phyloP scores from a whole-genome alignment of 2,797 vertebrate genomes.

The Lutjanus campechanus region DNA sequence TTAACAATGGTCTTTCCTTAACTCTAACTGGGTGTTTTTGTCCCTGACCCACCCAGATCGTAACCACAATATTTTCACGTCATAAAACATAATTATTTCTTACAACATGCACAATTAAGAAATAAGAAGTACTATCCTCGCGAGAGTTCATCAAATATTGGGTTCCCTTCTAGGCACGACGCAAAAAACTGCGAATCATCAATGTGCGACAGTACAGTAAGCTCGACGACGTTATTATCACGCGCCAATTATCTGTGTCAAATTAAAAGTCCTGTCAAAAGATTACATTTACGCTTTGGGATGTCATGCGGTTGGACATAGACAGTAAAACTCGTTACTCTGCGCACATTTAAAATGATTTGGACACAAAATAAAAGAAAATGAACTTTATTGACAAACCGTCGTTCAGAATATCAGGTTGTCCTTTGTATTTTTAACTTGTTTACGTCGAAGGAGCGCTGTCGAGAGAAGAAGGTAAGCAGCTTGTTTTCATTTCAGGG shows the following conservation, averaged over 20 bases:
- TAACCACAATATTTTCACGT: too few species aligned
- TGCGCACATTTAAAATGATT: rapidly evolving
- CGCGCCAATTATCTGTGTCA: conserved; percentile 71
- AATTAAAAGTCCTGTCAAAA: conserved; percentile 76
- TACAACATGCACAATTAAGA: too few species aligned
- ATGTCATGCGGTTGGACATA: not conserved
- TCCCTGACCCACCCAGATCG: too few species aligned
- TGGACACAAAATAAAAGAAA: not conserved
- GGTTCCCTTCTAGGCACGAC: too few species aligned
- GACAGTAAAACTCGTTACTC: not conserved
- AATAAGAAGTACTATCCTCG: too few species aligned
- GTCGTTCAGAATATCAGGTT: not conserved
- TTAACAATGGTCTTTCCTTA: too few species aligned
- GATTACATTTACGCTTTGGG: not conserved
- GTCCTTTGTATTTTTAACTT: conserved; percentile 53
- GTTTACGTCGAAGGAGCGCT: conserved; percentile 68
- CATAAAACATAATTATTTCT: too few species aligned
- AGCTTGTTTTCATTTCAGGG: not conserved
- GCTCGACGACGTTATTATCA: conserved; percentile 35
- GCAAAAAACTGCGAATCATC: conserved; percentile 41
- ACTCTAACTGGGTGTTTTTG: too few species aligned
- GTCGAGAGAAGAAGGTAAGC: conserved; percentile 57
- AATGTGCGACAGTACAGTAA: conserved; percentile 13
- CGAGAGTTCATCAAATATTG: too few species aligned
- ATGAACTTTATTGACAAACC: not conserved